phyloP scores from a whole-genome alignment of 2,113 vertebrate genomes.

The Apeltes quadracus region DNA sequence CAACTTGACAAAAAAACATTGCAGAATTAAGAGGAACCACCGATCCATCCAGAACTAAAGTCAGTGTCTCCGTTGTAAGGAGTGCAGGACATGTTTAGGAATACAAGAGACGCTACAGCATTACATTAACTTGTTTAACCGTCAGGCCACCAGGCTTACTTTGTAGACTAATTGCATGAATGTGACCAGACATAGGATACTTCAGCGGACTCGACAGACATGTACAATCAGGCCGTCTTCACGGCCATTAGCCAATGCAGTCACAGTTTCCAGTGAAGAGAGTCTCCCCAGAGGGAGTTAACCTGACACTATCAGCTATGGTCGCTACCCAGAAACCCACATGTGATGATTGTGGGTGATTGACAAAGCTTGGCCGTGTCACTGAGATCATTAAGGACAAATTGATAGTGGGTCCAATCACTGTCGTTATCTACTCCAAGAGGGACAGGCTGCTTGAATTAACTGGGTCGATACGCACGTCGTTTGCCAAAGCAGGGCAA shows the following conservation, averaged over 20 bases:
- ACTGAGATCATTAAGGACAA: slow-evolving; percentile 38
- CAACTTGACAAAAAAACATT: not conserved
- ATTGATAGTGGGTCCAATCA: slow-evolving; percentile 34
- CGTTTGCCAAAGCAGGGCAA: slow-evolving; percentile 21
- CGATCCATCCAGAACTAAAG: slow-evolving; percentile 5
- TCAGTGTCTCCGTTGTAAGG: slow-evolving; percentile 8
- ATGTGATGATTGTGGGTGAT: slow-evolving; percentile 26
- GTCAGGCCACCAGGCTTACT: slow-evolving; percentile 38
- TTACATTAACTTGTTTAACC: slow-evolving; percentile 45
- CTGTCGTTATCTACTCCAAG: slow-evolving; percentile 40
- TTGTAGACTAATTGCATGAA: slow-evolving; percentile 66
- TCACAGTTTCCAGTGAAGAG: slow-evolving; percentile 67
- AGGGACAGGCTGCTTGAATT: not conserved
- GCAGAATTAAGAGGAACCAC: slow-evolving; percentile 4
- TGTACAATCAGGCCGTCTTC: slow-evolving; percentile 48
- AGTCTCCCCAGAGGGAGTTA: slow-evolving; percentile 24
- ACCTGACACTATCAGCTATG: slow-evolving; percentile 60
- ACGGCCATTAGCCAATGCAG: slow-evolving; percentile 47
- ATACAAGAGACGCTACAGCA: slow-evolving; percentile 17
- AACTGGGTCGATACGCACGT: slow-evolving; percentile 21
- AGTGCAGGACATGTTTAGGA: slow-evolving; percentile 38
- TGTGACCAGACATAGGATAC: slow-evolving; percentile 64
- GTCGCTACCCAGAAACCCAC: slow-evolving; percentile 53
- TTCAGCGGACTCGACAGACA: slow-evolving; percentile 25
- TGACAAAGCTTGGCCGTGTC: slow-evolving; percentile 29